These are phyloP conservation scores for Xyrauchen texanus DNA, from an alignment of 2,113 vertebrate genomes.

Conservation along the genomic window DNA sequence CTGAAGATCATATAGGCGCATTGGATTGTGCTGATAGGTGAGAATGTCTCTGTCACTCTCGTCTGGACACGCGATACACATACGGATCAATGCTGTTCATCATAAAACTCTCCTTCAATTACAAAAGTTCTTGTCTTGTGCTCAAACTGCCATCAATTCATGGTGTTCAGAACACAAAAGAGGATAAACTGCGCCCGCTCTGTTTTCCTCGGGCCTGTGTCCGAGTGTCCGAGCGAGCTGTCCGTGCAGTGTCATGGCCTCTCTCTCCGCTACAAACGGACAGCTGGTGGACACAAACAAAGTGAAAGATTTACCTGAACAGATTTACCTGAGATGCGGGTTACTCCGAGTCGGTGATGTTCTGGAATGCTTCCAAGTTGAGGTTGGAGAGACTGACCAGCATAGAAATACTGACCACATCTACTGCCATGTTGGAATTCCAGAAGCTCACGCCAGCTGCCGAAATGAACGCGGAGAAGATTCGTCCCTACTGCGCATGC, in stretches of 20 bases:
- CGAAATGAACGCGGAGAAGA: slow-evolving; percentile 84
- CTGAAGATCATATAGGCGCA: background rate
- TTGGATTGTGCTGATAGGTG: background rate
- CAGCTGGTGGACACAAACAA: slow-evolving; percentile 63
- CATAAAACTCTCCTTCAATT: background rate
- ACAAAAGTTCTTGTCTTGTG: slow-evolving; percentile 23
- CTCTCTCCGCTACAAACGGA: slow-evolving; percentile 68
- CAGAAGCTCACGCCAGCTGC: slow-evolving; percentile 93
- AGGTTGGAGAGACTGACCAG: slow-evolving; percentile 90
- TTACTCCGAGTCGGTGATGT: slow-evolving; percentile 84
- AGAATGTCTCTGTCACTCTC: slow-evolving; percentile 21
- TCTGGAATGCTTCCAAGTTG: slow-evolving; percentile 93
- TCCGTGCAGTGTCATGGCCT: slow-evolving; percentile 62
- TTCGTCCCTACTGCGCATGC: slow-evolving; percentile 82
- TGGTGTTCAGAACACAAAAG: slow-evolving; percentile 32
- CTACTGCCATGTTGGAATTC: slow-evolving; percentile 99
- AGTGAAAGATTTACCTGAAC: slow-evolving; percentile 81
- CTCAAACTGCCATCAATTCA: slow-evolving; percentile 43
- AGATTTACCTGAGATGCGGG: slow-evolving; percentile 66
- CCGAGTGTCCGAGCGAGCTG: slow-evolving; percentile 46
- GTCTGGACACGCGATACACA: slow-evolving; percentile 3
- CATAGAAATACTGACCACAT: slow-evolving; percentile 55
- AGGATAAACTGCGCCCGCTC: slow-evolving; percentile 68
- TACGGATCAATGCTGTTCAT: background rate
- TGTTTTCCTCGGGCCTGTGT: slow-evolving; percentile 55